phyloP scores from a whole-genome alignment of 2,888 invertebrate genomes.

The Drymonia ruficornis region DNA sequence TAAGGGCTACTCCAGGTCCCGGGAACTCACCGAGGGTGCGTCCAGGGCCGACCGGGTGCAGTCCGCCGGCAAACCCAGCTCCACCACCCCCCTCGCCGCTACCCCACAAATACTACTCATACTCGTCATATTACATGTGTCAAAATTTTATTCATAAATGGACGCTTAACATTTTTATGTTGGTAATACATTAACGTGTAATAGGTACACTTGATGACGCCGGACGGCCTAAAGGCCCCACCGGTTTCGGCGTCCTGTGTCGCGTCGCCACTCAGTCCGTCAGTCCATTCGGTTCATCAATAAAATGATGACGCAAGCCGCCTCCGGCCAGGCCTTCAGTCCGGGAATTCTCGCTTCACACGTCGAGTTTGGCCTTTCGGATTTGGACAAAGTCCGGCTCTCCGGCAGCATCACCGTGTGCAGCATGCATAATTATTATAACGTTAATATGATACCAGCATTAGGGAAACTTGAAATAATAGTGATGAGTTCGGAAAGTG shows the following conservation, averaged over 20 bases:
- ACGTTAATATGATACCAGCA: not conserved
- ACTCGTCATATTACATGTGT: conserved; percentile 30
- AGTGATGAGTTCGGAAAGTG: conserved; percentile 22
- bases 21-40: conserved; percentile 87
- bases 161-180: conserved; percentile 19
- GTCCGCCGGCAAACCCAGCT: conserved; percentile 80
- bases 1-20: conserved; percentile 91
- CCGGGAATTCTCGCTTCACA: no score
- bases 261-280: no score
- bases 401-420: no score
- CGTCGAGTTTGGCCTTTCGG: no score
- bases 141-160: conserved; percentile 31
- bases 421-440: no score
- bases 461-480: conserved; percentile 26
- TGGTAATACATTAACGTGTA: not conserved
- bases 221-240: no score
- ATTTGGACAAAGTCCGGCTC: no score
- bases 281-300: no score
- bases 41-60: conserved; percentile 91
- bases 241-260: no score
- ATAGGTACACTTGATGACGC: no score
- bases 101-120: conserved; percentile 36
- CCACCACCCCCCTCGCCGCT: conserved; percentile 38
- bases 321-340: no score
- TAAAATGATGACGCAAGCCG: no score